Conservation (phyloP, 1,140 invertebrate species). For the Stegodyphus mimosarum region DNA sequence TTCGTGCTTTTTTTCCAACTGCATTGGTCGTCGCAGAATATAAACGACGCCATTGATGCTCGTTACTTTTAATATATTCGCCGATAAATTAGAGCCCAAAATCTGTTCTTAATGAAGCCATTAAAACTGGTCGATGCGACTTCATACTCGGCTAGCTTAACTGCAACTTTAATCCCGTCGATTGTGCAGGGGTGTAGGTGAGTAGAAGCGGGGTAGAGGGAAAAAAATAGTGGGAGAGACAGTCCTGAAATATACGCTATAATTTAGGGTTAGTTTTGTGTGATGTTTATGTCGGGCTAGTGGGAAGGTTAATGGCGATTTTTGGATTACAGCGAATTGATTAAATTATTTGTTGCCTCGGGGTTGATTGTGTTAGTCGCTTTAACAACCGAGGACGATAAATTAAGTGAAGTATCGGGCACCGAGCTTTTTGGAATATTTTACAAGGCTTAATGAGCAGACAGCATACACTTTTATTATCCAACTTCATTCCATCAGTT, state of each 20-base stretch:
- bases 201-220: neutral
- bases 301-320: slow-evolving; percentile 49
- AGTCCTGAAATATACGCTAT: slow-evolving; percentile 36
- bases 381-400: too few species aligned
- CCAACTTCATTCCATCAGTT: too few species aligned
- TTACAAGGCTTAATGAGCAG: too few species aligned
- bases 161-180: slow-evolving; percentile 13
- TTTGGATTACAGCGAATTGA: slow-evolving; percentile 33
- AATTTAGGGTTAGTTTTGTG: slow-evolving; percentile 38
- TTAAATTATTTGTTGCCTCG: slow-evolving; percentile 44
- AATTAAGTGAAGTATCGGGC: too few species aligned
- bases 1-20: too few species aligned
- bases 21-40: slow-evolving; percentile 6
- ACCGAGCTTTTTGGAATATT: too few species aligned
- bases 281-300: slow-evolving; percentile 33
- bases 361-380: neutral
- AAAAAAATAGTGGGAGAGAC: neutral
- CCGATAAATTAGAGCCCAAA: slow-evolving; percentile 52
- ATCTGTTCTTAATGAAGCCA: slow-evolving; percentile 58
- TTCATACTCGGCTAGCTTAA: neutral
- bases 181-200: neutral
- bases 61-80: slow-evolving; percentile 56
- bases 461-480: too few species aligned
- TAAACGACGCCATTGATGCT: slow-evolving; percentile 44
- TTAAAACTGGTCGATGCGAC: slow-evolving; percentile 46